Evolutionary conservation across 2,888 invertebrate genomes (phyloP), one percentile per base, ranked within the genome.

Genomic region (Brenthis ino): DNA sequence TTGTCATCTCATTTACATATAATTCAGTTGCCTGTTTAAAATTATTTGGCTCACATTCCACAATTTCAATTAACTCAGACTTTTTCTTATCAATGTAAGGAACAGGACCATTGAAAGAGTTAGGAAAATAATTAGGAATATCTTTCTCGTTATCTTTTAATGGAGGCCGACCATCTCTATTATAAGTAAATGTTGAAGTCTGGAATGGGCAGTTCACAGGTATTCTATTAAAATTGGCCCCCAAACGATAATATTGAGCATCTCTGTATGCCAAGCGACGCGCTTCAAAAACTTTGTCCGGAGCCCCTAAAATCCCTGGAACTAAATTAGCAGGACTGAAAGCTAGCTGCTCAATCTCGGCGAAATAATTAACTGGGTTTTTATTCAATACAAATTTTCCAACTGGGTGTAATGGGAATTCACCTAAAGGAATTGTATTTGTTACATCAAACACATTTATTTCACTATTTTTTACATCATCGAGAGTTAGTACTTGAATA

Each of bases 71-170:
- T 6, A 94, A 87, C 11, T 93, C 82, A 11, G 94, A 81, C 54
- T 85, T 82, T 72, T 93, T 93, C 20, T 95, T 95, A 5, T 94
- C 92, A 43, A 94, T 91, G 76, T 95, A 94, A 55, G 94, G 94
- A 71, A 94, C 93, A 0, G 98, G 97, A 0, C 98, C 99, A 73
- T 94, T 92, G 85, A 98, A 99, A 73, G 98, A 97, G 91, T 99
- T 99, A 0, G 99, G 99, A 88, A 95, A 98, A 84, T 99, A 99
- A 87, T 99, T 99, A 2, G 99, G 99, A 4, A 96, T 96, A 33
- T 96, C 97, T 51, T 94, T 95, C 85, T 97, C 97, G 82, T 98
- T 98, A 77, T 96, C 95, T 53, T 94, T 91, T n/a, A 95, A 93
- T 37, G 95, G 94, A 92, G 96, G 95, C 12, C 94, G 91, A 0